These are phyloP conservation scores for Mandrillus leucophaeus DNA, from an alignment of 2,113 vertebrate genomes.

Conservation along the genomic window DNA sequence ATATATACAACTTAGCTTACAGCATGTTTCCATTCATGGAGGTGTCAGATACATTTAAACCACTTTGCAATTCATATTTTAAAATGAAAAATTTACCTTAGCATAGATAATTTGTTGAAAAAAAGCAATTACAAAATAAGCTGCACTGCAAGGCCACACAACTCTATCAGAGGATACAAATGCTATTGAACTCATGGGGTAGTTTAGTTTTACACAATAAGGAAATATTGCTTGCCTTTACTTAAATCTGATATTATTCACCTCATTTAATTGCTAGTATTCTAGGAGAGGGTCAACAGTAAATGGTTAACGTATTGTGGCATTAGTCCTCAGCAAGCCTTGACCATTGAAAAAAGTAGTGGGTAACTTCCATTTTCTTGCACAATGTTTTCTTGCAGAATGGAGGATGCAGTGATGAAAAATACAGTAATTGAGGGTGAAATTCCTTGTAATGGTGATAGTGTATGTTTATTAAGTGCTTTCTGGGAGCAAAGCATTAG, in stretches of 20 bases:
- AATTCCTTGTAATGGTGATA: neutral
- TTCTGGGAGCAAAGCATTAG: conserved; percentile 6
- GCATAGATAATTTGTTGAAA: neutral
- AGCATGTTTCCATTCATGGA: neutral
- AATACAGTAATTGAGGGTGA: neutral
- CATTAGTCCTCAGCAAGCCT: neutral
- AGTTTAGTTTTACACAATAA: neutral
- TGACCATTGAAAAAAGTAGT: neutral
- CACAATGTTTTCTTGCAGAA: neutral
- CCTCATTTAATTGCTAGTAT: neutral
- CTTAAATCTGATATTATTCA: neutral
- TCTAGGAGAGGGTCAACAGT: neutral
- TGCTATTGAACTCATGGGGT: neutral
- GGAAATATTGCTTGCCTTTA: neutral
- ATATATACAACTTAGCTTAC: neutral
- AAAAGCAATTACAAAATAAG: neutral
- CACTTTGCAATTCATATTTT: conserved; percentile 29
- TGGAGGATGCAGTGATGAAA: neutral
- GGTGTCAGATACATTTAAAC: neutral
- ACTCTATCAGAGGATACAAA: neutral
- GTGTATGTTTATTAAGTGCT: neutral
- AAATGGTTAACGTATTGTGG: neutral
- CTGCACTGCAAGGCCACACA: neutral
- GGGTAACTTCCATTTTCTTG: neutral
- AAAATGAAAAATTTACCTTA: conserved; percentile 27